Base-by-base conservation (phyloP, 2,113 vertebrate species). In the Acanthisitta chloris region DNA sequence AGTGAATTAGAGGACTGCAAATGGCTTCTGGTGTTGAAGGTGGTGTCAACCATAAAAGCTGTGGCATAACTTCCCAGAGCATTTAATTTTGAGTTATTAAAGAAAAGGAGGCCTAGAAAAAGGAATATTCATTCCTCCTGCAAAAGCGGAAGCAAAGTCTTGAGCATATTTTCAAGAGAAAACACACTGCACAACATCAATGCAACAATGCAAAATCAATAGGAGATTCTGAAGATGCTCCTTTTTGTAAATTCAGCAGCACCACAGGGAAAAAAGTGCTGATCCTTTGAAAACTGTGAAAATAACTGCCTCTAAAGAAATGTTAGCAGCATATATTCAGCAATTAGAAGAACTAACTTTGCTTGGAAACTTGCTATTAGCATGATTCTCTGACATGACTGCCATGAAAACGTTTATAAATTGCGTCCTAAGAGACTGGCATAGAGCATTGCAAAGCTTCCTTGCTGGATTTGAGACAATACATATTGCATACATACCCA, bases 321-420 rank as follows among this genome's bases (percentile, higher is more conserved):
- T 14, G 73, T 87, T 79, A 92, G 95, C 92, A 96, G 88, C 65
- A 42, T 93, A 82, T 49, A 71, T 92, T 92, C 87, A 88, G 92
- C 66, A 94, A 85, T 96, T 95, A 70, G 10, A 71, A 84, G 72
- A 67, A 86, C 54, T 85, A 90, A 8, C 38, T 74, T 73, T 91
- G 69, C 71, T 89, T 86, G 78, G 64, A 36, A 97, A 93, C 90
- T 88, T 94, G 42, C 74, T 88, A 38, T 81, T 87, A 86, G 46
- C 42, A 33, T 89, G 73, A 49, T 90, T 96, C 96, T 94, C 69
- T 95, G 72, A 51, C 94, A 72, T n/a, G 51, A 42, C 29, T 85
- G 51, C 67, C 64, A 16, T 24, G 73, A 58, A 87, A 96, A 52
- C 3, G 11, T 79, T 83, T 77, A 36, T 84, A 93, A 97, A 92